Conservation (phyloP, 2,797 vertebrate species). For the Staurois parvus region DNA sequence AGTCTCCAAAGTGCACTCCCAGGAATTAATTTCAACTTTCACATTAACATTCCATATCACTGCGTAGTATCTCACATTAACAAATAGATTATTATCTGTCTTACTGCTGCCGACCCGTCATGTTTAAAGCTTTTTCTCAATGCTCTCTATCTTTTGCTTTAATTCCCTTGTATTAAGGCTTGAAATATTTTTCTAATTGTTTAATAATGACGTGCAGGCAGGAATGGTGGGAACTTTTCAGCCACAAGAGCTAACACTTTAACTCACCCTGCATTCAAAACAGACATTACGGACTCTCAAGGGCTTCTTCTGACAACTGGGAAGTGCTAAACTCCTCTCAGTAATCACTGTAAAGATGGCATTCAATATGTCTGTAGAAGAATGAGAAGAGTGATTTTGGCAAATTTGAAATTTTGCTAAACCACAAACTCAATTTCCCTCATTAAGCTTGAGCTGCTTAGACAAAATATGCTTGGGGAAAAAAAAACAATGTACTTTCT, state of each 20-base stretch:
- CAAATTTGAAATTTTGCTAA: no score
- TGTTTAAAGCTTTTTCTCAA: background rate
- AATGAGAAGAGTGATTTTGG: no score
- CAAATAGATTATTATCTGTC: constrained; percentile 25
- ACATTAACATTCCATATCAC: constrained; percentile 44
- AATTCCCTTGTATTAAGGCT: background rate
- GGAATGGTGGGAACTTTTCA: background rate
- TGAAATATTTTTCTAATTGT: background rate
- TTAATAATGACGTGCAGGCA: background rate
- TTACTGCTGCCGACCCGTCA: constrained; percentile 1
- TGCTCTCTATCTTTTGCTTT: background rate
- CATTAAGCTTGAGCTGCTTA: no score
- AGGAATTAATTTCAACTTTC: constrained; percentile 47
- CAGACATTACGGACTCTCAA: no score
- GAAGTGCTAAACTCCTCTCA: no score
- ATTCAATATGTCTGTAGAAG: no score
- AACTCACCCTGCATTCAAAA: background rate
- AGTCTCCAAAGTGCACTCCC: constrained; percentile 51
- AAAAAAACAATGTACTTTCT: no score
- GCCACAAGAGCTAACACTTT: background rate
- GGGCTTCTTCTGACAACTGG: no score
- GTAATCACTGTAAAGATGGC: no score
- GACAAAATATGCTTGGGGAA: no score
- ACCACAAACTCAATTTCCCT: no score
- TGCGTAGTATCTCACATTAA: constrained; percentile 36